Evolutionary conservation across 2,888 invertebrate genomes (phyloP).

Genomic region (Hyposoter dolosus): DNA sequence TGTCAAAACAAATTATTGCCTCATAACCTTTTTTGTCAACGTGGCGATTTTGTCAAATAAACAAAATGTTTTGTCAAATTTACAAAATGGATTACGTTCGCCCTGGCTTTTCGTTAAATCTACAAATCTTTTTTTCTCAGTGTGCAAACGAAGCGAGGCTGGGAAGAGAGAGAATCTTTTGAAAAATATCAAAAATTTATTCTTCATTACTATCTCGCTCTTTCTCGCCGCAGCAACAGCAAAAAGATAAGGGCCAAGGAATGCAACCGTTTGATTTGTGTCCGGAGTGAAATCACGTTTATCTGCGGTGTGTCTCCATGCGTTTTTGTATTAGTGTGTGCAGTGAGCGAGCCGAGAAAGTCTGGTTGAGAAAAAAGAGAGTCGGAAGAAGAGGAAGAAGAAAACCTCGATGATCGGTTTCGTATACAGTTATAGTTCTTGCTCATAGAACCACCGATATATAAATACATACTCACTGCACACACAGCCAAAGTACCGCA

Average conservation of each 20-base stretch:
- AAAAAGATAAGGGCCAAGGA: conserved; percentile 69
- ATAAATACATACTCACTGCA: not conserved
- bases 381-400: conserved; percentile 62
- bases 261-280: conserved; percentile 77
- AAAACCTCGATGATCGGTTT: conserved; percentile 35
- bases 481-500: not conserved
- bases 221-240: conserved; percentile 43
- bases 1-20: too few relatives aligned
- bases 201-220: conserved; percentile 38
- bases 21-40: too few relatives aligned
- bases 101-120: too few relatives aligned
- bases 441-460: not conserved
- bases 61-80: too few relatives aligned
- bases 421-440: conserved; percentile 1
- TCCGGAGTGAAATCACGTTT: conserved; percentile 60
- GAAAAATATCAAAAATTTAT: not conserved
- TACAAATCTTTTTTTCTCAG: too few relatives aligned
- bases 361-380: conserved; percentile 42
- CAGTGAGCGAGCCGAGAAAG: conserved; percentile 52
- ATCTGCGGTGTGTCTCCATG: conserved; percentile 59
- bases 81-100: too few relatives aligned
- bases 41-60: too few relatives aligned
- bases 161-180: not conserved
- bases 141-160: not conserved
- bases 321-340: conserved; percentile 45